Evolutionary conservation across 2,113 vertebrate species (phyloP).

Genomic region (Ammodramus savannarum): DNA sequence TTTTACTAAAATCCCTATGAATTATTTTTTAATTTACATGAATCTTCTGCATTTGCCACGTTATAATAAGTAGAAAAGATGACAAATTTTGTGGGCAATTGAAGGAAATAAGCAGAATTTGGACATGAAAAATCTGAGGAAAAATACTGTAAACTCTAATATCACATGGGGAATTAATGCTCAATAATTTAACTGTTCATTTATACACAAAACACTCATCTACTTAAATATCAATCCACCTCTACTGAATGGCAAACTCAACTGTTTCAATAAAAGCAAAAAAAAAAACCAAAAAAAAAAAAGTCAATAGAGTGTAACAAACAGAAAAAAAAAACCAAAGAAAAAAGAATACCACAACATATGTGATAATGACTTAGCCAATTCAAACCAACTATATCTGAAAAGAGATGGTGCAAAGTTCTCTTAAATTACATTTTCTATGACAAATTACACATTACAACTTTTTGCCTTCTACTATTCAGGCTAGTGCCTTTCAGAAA

Average conservation of each 20-base stretch:
- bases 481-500: not conserved
- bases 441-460: not conserved
- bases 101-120: not conserved
- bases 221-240: not conserved
- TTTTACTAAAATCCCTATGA: not conserved
- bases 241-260: not conserved
- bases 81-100: not conserved
- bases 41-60: not conserved
- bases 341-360: not conserved
- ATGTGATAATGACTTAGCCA: fast-evolving
- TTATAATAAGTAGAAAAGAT: not conserved
- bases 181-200: not conserved
- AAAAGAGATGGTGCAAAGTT: not conserved
- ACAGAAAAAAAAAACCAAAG: too few species aligned
- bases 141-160: not conserved
- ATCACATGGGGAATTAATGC: not conserved
- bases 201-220: not conserved
- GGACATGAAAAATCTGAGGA: not conserved
- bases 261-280: not conserved
- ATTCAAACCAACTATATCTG: not conserved
- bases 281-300: not conserved
- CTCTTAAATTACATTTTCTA: not conserved
- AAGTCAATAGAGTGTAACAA: not conserved
- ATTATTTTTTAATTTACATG: not conserved
- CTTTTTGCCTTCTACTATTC: not conserved